Base-by-base conservation (phyloP, 2,797 vertebrate genomes). In the Fratercula arctica region DNA sequence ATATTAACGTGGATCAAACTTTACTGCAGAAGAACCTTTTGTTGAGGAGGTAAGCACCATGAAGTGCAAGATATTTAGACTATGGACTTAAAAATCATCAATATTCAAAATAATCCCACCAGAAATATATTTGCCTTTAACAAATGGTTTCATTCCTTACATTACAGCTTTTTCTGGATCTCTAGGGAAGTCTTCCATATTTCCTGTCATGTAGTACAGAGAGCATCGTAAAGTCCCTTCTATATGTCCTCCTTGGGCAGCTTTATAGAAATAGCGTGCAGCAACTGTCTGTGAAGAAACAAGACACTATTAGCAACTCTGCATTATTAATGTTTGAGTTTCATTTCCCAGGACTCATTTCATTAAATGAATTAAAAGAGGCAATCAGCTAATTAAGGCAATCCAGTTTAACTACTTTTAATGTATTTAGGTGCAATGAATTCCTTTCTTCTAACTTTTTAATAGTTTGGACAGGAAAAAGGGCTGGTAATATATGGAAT, bases 161-260 rank as follows among this genome's bases (percentile, higher is more conserved):
- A 98, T 97, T 75, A 99, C 98, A 37, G 99, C 99, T 91, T 97
- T 98, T 97, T 98, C 97, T 11, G 97, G 98, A 90, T 99, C 98
- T 93, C 98, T 98, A 35, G 98, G 97, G 93, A 99, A 98, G 28
- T 98, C 98, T 78, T 97, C 94, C 97, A 99, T 98, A 93, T 97
- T 98, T 97, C 99, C 99, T 31, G 98, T 98, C 16, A 98, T 98
- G 60, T 99, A 99, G 96, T 98, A 98, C 68, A 98, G 97, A 9
- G 99, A 99, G 4, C 98, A 98, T 85, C 98, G 97, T 87, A 99
- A 92, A 5, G 98, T 98, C 8, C 98, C 99, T 39, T 98, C 98
- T 15, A 98, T 93, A 20, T 99, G 99, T 43, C 99, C 99, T 3
- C 97, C 94, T 83, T 96, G 90, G 5, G 99, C 99, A 13, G 99